These are phyloP conservation scores for Aphelenchoides avenae DNA, from an alignment of 1,140 invertebrate genomes.

Conservation along the genomic window DNA sequence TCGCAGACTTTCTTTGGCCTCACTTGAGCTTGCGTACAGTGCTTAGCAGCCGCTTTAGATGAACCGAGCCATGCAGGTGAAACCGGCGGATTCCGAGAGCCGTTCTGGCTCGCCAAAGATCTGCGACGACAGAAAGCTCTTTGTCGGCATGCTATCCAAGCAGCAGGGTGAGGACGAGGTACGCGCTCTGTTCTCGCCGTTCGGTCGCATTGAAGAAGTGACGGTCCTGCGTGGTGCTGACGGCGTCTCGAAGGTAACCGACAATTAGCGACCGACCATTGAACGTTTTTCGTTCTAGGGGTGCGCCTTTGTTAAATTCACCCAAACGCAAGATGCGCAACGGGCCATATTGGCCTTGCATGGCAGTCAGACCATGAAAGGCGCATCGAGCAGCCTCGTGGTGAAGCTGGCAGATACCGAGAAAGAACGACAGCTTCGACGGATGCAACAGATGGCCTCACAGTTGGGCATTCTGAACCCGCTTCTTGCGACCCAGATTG, in stretches of 20 bases:
- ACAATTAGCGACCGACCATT: constrained; percentile 15
- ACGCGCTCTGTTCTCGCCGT: constrained; percentile 80
- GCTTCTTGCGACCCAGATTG: constrained; percentile 67
- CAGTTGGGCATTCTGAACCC: constrained; percentile 95
- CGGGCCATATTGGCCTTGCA: constrained; percentile 93
- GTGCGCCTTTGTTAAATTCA: constrained; percentile 98
- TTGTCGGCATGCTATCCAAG: constrained; percentile 81
- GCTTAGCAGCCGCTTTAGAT: constrained; percentile 71
- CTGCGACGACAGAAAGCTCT: constrained; percentile 51
- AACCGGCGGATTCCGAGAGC: constrained; percentile 97
- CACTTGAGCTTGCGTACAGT: no score
- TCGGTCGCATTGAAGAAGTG: constrained; percentile 94
- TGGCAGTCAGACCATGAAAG: constrained; percentile 99
- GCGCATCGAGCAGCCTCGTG: constrained; percentile 94
- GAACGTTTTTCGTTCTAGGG: constrained; percentile 71
- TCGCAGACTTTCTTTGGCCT: no score
- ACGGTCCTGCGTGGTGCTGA: constrained; percentile 88
- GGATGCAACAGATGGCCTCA: constrained; percentile 99
- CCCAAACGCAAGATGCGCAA: constrained; percentile 89
- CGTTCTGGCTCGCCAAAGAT: constrained; percentile 63
- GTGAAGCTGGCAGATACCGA: constrained; percentile 99
- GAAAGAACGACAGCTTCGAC: constrained; percentile 93
- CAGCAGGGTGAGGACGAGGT: constrained; percentile 94
- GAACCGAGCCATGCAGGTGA: constrained; percentile 99
- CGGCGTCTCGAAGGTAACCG: constrained; percentile 71